A percentile compares a stretch with the other conserved stretches of the same genome.
phyloP scores from a whole-genome alignment of 92 coral and sea anemone genomes.

The Epizoanthus scotinus region DNA sequence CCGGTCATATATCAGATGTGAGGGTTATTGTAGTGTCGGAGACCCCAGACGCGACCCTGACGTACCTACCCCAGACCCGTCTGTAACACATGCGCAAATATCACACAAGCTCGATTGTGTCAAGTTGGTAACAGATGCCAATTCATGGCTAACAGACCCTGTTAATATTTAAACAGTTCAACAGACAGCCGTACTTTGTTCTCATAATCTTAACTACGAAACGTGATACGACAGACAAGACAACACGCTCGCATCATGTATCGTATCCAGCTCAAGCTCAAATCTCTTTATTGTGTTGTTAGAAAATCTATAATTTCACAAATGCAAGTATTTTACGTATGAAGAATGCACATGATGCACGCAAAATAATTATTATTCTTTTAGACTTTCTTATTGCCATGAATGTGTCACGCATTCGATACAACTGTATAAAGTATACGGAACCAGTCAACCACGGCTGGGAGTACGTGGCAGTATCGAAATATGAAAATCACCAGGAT shows the following conservation, averaged over 20 bases:
- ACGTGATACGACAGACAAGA: conserved; percentile 30
- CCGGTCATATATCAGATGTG: conserved; percentile 29
- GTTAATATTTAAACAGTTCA: conserved; percentile 35
- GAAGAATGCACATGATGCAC: too few relatives aligned
- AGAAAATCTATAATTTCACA: too few relatives aligned
- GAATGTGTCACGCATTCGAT: too few relatives aligned
- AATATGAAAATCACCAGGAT: too few relatives aligned
- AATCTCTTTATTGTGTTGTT: not conserved
- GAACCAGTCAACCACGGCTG: too few relatives aligned
- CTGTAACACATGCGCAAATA: conserved; percentile 28
- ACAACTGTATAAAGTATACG: too few relatives aligned
- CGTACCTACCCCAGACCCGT: not conserved
- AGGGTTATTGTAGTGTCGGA: conserved; percentile 14
- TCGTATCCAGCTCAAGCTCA: too few relatives aligned
- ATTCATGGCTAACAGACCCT: conserved; percentile 18
- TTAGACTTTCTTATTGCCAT: too few relatives aligned
- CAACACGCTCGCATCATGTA: not conserved
- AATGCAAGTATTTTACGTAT: too few relatives aligned
- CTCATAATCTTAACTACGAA: not conserved
- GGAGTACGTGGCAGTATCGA: too few relatives aligned
- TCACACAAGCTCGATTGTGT: conserved; percentile 41
- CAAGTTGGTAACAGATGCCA: conserved; percentile 8
- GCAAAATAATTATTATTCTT: too few relatives aligned
- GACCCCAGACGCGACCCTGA: conserved; percentile 13
- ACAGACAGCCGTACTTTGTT: conserved; percentile 22